Evolutionary conservation across 2,888 invertebrate species (phyloP), one percentile per base, ranked within the genome.

Genomic region (Gortyna flavago): DNA sequence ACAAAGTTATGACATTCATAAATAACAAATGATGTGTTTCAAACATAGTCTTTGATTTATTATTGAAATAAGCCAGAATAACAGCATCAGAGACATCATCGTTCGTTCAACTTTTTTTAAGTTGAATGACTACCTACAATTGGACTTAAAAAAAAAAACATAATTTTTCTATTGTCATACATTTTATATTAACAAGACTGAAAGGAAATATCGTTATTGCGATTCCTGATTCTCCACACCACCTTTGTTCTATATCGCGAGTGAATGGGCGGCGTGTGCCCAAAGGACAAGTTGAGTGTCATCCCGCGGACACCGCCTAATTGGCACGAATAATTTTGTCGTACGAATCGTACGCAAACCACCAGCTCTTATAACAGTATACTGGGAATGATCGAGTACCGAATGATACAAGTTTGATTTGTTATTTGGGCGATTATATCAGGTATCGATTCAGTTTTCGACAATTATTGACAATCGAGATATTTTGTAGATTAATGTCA

Each of bases 211-310:
- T 38, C 2, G 0, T 0, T 7, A 1, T 70, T 11, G 13, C 57
- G 41, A 41, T 65, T 32, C 8, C 3, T 16, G 59, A 86, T n/a
- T 74, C 90, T 92, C 91, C 77, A 86, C 70, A 44, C 64, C 61
- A 59, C 76, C 62, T 25, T 68, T 90, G 90, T 93, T 89, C 92
- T 84, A 73, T 88, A 90, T 91, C 85, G 88, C 89, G 87, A 89
- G 89, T 89, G 72, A 71, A 91, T 86, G 76, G 82, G 80, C 86
- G 91, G 85, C 90, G 89, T 92, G 89, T 92, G 92, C 92, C 92
- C 89, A 92, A 93, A 93, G 92, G 92, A 94, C 91, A 92, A 92
- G 83, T 89, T 91, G 78, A 86, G 91, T 94, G 93, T 93, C 93
- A 93, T 93, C 92, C 85, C 83, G 80, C 85, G 87, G 84, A 86